These are phyloP conservation scores for Mustela lutreola DNA, from an alignment of 2,113 vertebrate species.

Conservation along the genomic window DNA sequence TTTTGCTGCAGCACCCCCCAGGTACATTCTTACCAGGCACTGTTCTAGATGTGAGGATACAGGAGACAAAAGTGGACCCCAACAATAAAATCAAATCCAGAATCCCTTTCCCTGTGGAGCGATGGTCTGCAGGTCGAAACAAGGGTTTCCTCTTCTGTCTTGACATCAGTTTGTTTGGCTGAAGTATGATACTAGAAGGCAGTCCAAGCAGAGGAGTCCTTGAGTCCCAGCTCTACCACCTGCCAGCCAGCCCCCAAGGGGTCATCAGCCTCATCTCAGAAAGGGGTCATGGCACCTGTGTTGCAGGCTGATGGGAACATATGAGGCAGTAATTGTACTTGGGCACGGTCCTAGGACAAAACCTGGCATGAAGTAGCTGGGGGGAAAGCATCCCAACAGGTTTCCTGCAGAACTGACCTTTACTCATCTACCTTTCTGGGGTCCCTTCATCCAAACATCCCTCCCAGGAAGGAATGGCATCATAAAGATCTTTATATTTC, in stretches of 20 bases:
- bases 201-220: not conserved
- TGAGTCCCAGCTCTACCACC: not conserved
- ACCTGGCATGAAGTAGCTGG: not conserved
- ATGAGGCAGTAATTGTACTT: not conserved
- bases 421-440: not conserved
- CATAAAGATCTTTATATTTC: not conserved
- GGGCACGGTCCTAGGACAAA: not conserved
- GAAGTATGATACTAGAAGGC: not conserved
- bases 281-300: not conserved
- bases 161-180: not conserved
- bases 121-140: not conserved
- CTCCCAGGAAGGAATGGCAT: not conserved
- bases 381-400: not conserved
- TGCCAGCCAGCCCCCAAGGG: not conserved
- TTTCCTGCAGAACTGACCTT: not conserved
- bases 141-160: not conserved
- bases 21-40: not conserved
- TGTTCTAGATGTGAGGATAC: not conserved
- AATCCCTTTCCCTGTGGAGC: not conserved
- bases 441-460: not conserved
- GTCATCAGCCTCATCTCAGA: fast-evolving
- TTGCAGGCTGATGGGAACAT: not conserved
- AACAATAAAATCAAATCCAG: not conserved
- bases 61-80: not conserved
- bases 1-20: not conserved